phyloP scores from a whole-genome alignment of 2,113 vertebrate species.

The Mesocricetus auratus region DNA sequence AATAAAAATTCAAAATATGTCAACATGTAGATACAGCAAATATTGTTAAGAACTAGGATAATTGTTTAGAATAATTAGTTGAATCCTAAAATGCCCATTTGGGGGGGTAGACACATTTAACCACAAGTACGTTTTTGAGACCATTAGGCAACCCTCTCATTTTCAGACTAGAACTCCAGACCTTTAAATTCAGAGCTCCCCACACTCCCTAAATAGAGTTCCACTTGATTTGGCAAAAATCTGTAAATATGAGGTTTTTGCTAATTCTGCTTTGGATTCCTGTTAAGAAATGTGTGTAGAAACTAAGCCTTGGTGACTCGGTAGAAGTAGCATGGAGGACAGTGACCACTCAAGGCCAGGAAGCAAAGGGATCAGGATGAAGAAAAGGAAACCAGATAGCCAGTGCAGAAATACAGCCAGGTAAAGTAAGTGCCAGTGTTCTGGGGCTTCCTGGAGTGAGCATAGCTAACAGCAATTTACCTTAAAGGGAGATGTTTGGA shows the following conservation, averaged over 20 bases:
- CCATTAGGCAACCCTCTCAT: neutral
- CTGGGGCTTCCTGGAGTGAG: neutral
- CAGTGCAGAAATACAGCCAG: neutral
- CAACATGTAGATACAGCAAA: neutral
- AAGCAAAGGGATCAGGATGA: neutral
- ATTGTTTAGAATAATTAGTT: conserved; percentile 38
- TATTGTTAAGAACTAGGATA: conserved; percentile 20
- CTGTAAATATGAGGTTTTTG: neutral
- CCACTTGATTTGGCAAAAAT: conserved; percentile 43
- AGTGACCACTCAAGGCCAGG: no score
- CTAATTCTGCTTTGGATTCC: conserved; percentile 27
- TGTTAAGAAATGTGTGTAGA: neutral
- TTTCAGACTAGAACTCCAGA: conserved; percentile 8
- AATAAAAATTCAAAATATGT: neutral
- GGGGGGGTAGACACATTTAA: neutral
- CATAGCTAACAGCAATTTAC: neutral
- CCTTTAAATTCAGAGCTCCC: neutral
- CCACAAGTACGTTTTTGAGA: conserved; percentile 28
- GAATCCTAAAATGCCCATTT: conserved; percentile 12
- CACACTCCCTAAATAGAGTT: neutral
- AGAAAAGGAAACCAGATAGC: neutral
- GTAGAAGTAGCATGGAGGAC: neutral
- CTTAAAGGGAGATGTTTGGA: neutral
- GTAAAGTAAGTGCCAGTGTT: no score
- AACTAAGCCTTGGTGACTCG: no score